Percentiles rank a stretch among this genome's conserved stretches.
Evolutionary conservation across 2,113 vertebrate species (phyloP).

Genomic region (Notothenia coriiceps): DNA sequence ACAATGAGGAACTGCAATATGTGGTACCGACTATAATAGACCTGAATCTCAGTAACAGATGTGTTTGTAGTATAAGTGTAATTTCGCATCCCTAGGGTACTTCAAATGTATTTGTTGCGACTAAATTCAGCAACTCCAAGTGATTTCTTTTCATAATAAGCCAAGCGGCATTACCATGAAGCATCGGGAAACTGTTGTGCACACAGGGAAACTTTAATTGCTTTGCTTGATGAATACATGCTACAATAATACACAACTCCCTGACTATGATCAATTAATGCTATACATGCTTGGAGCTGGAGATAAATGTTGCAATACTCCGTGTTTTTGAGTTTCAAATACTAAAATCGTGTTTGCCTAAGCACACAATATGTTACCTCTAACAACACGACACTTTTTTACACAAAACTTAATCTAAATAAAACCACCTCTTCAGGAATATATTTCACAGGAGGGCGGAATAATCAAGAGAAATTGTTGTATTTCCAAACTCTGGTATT

Average conservation of each 20-base stretch:
- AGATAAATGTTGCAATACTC: slow-evolving; percentile 9
- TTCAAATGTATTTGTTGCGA: slow-evolving; percentile 25
- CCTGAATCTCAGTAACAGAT: background rate
- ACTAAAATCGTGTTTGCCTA: slow-evolving; percentile 27
- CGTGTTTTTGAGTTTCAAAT: slow-evolving; percentile 23
- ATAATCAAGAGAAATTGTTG: slow-evolving; percentile 70
- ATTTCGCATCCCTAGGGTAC: slow-evolving; percentile 5
- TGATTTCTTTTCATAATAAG: slow-evolving; percentile 18
- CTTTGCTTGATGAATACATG: slow-evolving; percentile 51
- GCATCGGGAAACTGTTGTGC: slow-evolving; percentile 9
- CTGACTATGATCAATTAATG: slow-evolving; percentile 42
- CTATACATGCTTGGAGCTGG: slow-evolving; percentile 11
- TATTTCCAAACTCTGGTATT: slow-evolving; percentile 64
- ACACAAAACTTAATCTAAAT: slow-evolving; percentile 49
- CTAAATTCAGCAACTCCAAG: slow-evolving; percentile 22
- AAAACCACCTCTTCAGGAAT: slow-evolving; percentile 36
- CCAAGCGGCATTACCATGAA: slow-evolving; percentile 23
- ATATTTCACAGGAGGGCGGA: slow-evolving; percentile 47
- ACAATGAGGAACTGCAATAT: slow-evolving; percentile 5
- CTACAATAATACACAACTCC: slow-evolving; percentile 34
- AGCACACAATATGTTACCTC: slow-evolving; percentile 20
- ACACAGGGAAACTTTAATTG: slow-evolving; percentile 49
- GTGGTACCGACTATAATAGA: background rate
- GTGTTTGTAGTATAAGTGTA: background rate
- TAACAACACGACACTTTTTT: slow-evolving; percentile 16